Percentiles rank a stretch among this genome's conserved stretches.
Evolutionary conservation across 2,888 invertebrate genomes (phyloP).

Genomic region (Chirona hameri): DNA sequence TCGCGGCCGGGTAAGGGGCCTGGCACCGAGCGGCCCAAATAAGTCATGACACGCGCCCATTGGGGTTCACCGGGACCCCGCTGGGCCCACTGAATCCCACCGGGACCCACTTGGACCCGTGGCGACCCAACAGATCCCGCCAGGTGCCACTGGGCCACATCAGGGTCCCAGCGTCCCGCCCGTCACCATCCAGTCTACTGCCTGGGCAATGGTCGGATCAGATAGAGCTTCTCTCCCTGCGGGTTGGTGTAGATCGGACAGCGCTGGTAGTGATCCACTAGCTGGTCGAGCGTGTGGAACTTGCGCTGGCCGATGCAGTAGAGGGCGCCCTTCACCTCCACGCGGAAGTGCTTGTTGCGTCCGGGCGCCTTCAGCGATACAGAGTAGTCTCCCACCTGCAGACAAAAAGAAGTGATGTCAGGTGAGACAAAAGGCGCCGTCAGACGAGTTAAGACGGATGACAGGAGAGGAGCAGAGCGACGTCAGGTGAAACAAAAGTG

Average conservation of each 20-base stretch:
- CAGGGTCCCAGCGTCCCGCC: neutral
- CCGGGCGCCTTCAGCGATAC: conserved; percentile 96
- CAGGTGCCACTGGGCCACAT: too few species aligned
- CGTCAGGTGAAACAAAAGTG: conserved; percentile 23
- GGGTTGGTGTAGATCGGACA: conserved; percentile 98
- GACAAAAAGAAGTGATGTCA: conserved; percentile 42
- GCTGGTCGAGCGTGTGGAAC: conserved; percentile 90
- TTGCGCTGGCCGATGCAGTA: conserved; percentile 98
- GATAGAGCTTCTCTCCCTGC: conserved; percentile 94
- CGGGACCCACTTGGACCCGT: neutral
- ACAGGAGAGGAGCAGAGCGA: too few species aligned
- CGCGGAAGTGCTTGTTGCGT: conserved; percentile 98
- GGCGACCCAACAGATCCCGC: neutral
- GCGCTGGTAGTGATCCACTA: conserved; percentile 97
- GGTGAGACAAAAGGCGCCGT: neutral
- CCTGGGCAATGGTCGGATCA: conserved; percentile 82
- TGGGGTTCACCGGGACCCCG: too few species aligned
- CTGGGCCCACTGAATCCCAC: neutral
- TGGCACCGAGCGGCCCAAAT: too few species aligned
- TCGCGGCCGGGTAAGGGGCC: too few species aligned
- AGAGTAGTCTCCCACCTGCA: conserved; percentile 94
- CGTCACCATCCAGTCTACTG: conserved; percentile 27
- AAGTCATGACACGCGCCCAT: too few species aligned
- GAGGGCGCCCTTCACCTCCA: conserved; percentile 86
- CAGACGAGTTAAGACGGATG: too few species aligned